Conservation (phyloP, 2,888 invertebrate genomes). For the Zhengitettix transpicula region DNA sequence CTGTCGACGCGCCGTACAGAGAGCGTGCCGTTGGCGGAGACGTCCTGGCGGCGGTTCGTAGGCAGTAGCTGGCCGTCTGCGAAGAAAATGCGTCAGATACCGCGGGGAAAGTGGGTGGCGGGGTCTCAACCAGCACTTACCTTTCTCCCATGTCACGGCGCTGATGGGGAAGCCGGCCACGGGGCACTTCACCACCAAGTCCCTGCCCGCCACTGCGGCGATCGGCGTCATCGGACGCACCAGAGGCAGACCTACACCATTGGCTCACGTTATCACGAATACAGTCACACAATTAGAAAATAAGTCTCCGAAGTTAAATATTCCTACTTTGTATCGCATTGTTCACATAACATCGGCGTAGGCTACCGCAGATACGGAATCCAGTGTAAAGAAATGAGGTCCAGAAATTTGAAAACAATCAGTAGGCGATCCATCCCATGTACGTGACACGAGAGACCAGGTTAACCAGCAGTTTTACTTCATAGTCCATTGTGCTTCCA, state of each 20-base stretch:
- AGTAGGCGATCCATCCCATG: too few relatives aligned
- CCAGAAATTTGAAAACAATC: too few relatives aligned
- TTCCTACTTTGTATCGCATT: too few relatives aligned
- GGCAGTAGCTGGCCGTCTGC: constrained; percentile 33
- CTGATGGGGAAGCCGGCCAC: constrained; percentile 20
- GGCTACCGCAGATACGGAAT: too few relatives aligned
- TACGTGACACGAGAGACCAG: too few relatives aligned
- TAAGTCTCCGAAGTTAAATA: too few relatives aligned
- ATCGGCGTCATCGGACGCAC: constrained; percentile 18
- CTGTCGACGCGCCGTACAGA: constrained; percentile 30
- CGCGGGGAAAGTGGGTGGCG: neutral
- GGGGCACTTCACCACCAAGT: constrained; percentile 19
- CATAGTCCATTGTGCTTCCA: too few relatives aligned
- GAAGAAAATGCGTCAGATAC: constrained; percentile 1
- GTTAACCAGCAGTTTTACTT: too few relatives aligned
- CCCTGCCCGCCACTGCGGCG: constrained; percentile 19
- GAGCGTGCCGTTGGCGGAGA: constrained; percentile 32
- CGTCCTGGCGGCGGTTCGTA: constrained; percentile 34
- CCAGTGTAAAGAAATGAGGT: too few relatives aligned
- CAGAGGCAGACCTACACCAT: constrained; percentile 16
- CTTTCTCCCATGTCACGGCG: constrained; percentile 26
- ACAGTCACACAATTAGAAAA: too few relatives aligned
- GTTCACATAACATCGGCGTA: too few relatives aligned
- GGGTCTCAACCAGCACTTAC: constrained; percentile 16
- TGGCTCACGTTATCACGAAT: neutral